Evolutionary conservation across 1,140 invertebrate genomes (phyloP).

Genomic region (Lithobius niger): DNA sequence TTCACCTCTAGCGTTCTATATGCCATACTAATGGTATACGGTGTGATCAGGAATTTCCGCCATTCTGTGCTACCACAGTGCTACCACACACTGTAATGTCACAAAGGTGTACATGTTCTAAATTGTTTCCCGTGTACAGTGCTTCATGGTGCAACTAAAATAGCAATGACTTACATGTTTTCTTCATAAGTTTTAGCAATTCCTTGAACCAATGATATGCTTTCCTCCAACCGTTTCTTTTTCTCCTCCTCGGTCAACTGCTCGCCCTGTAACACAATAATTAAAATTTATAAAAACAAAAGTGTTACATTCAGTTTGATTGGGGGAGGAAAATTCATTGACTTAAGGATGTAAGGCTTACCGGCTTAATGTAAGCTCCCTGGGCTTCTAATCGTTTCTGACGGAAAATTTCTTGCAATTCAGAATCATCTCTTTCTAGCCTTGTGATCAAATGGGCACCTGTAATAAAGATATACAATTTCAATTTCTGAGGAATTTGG

Average conservation of each 20-base stretch:
- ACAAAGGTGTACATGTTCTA: too few species aligned
- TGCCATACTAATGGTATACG: too few species aligned
- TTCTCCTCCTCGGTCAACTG: constrained; percentile 33
- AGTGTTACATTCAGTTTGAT: background rate
- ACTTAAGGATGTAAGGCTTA: background rate
- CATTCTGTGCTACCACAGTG: too few species aligned
- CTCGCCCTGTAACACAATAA: constrained; percentile 47
- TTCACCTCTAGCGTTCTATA: too few species aligned
- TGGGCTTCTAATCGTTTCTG: constrained; percentile 14
- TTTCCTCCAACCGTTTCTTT: constrained; percentile 32
- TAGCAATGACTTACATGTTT: constrained; percentile 44
- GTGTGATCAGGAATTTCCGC: too few species aligned
- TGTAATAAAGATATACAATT: background rate
- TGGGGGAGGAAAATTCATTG: too few species aligned
- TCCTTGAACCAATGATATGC: constrained; percentile 61
- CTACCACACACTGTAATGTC: too few species aligned
- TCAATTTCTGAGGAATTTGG: too few species aligned
- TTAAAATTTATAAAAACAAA: background rate
- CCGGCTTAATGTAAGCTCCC: constrained; percentile 1
- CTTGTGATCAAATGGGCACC: background rate
- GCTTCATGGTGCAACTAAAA: too few species aligned
- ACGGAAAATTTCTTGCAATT: constrained; percentile 5
- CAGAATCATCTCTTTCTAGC: constrained; percentile 7
- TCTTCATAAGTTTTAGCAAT: constrained; percentile 74
- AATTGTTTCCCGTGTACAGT: too few species aligned